Evolutionary conservation across 2,797 vertebrate genomes (phyloP), one percentile per base, ranked within the genome.

Genomic region (Alauda arvensis): DNA sequence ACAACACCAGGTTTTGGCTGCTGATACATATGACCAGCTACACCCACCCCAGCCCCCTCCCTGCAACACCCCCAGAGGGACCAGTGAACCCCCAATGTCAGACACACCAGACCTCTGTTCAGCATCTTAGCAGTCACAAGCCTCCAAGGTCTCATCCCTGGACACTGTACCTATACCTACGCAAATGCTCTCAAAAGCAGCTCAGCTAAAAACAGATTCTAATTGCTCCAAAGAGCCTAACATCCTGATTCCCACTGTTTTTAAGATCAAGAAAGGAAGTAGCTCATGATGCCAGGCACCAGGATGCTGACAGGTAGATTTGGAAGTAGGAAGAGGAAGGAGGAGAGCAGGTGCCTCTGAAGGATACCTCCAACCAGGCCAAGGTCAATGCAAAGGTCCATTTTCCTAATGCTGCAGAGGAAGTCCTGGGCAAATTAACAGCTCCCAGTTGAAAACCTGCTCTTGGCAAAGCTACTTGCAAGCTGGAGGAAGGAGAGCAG

Each of bases 1-100:
- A 95, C 87, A 81, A 23, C 86, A 94, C 85, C 83, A 43, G 82
- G 63, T 87, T 93, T 93, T 95, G 94, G 94, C 93, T 94, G 90
- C 81, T 77, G 91, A 37, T 59, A 55, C 60, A 6, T 63, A 83
- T 76, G 59, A 45, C 84, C 89, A 93, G 90, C 79, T 77, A 87
- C 62, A 81, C 61, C 93, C 92, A 88, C 83, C 72, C 59, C 81
- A 86, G 49, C 71, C 56, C 49, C 40, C 69, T 83, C 40, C 66
- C 69, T 88, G 57, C 40, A 94, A 79, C 72, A 79, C 81, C 88
- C 40, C 20, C 37, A 21, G 26, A 67, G 45, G n/a, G 52, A 92
- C 72, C 71, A n/a, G 26, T 69, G 77, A 93, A 90, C 39, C 84
- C 68, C 69, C 24, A 25, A 10, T 19, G 18, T 19, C 3, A 3